A percentile compares a stretch with the other conserved stretches of the same genome.
phyloP scores from a whole-genome alignment of 1,140 invertebrate genomes.

The Dreissena polymorpha region DNA sequence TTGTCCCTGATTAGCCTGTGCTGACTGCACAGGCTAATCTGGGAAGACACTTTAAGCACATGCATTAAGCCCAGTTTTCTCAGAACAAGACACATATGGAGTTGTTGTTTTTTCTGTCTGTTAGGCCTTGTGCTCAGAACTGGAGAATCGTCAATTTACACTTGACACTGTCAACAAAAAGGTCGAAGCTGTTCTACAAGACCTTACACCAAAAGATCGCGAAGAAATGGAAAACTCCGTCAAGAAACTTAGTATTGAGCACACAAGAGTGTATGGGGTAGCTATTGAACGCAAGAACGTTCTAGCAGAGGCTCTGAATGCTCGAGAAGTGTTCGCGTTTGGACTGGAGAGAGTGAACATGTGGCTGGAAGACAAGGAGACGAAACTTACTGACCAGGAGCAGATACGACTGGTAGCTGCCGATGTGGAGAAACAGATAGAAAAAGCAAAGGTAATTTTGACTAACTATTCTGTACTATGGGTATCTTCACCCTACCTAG shows the following conservation, averaged over 20 bases:
- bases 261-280: constrained; percentile 71
- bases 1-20: too few species aligned
- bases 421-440: constrained; percentile 87
- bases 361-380: constrained; percentile 89
- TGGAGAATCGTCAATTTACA: constrained; percentile 90
- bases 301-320: constrained; percentile 77
- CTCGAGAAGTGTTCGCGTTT: constrained; percentile 85
- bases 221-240: constrained; percentile 86
- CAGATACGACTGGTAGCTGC: constrained; percentile 86
- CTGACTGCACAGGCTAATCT: too few species aligned
- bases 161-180: constrained; percentile 91
- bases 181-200: constrained; percentile 89
- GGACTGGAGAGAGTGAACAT: constrained; percentile 88
- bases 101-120: background rate
- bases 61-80: too few species aligned
- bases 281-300: constrained; percentile 62
- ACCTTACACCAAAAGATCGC: constrained; percentile 89
- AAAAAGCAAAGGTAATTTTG: constrained; percentile 83
- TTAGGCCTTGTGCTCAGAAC: constrained; percentile 86
- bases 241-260: constrained; percentile 78
- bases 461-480: too few species aligned
- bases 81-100: too few species aligned
- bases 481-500: too few species aligned
- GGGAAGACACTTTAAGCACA: too few species aligned
- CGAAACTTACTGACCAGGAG: constrained; percentile 83